Base-by-base conservation (phyloP, 1,140 invertebrate genomes). In the Brachionus asplanchnoidis region DNA sequence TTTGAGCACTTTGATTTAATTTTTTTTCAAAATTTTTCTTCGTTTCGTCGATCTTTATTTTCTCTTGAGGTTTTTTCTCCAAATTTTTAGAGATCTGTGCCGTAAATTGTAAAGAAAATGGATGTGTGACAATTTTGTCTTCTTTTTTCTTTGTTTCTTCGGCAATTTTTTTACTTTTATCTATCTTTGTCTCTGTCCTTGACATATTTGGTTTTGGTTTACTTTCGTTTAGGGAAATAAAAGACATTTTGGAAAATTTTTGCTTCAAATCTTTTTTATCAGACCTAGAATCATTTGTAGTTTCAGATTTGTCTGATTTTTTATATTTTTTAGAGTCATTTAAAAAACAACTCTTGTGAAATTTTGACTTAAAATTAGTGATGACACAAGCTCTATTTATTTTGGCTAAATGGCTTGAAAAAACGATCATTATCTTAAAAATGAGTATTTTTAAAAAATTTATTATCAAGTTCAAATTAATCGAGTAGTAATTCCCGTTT, bases 401-500 rank as follows among this genome's bases (percentile, higher is more conserved):
- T 46, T 42, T 73, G 9, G 32, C 20, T 40, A 40, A 40, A 40
- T 73, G 11, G 17, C 40, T 73, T 77, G 40, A 50, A 40, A 50
- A 36, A 44, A 77, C 20, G 11, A 77, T 23, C 73, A 77, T 77
- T 50, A 44, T 77, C 20, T 50, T 50, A 50, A 77, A 77, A 28
- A n/a, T 36, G 4, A 70, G 17, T 70, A 36, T 70, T 70, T 70
- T 14, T n/a, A 14, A 75, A 75, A 77, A 77, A 36, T 36, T 50
- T 50, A 26, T 77, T 77, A 20, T 77, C 3, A 50, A 46, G 3
- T 50, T 50, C 26, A 26, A 14, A 26, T 50, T 50, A 12, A 50
- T 77, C 73, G 73, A 77, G 73, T 20, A 50, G 23, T 77, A 26
- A 77, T 28, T 26, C 73, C 44, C 73, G 73, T 50, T 77, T 9